A percentile compares a stretch with the other conserved stretches of the same genome.
These are phyloP conservation scores for Plumapathes pennacea DNA, from an alignment of 92 coral and sea anemone genomes.

Conservation along the genomic window DNA sequence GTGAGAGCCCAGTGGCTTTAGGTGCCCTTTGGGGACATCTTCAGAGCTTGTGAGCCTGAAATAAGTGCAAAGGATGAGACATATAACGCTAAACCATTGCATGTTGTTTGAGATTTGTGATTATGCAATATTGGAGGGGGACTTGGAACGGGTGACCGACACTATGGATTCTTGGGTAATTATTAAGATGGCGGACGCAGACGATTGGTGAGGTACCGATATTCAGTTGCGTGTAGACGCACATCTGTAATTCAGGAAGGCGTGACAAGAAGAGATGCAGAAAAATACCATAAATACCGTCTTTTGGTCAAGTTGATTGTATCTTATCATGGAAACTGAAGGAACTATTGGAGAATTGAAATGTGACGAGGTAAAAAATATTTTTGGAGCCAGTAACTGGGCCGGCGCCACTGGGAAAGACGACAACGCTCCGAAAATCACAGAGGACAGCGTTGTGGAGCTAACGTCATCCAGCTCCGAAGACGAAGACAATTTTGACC, in stretches of 20 bases:
- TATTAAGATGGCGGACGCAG: no score
- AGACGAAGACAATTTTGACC: conserved; percentile 37
- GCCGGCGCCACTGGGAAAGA: background rate
- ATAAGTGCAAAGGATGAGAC: conserved; percentile 1
- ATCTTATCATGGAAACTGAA: background rate
- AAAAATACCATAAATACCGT: no score
- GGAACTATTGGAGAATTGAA: conserved; percentile 9
- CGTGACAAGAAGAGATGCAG: no score
- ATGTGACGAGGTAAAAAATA: conserved; percentile 1
- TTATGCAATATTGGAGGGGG: no score
- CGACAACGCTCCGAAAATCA: background rate
- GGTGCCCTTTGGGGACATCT: conserved; percentile 62
- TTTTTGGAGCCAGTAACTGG: background rate
- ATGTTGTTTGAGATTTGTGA: no score
- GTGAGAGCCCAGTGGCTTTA: conserved; percentile 64
- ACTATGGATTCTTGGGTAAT: no score
- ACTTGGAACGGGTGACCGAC: no score
- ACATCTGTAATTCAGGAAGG: no score
- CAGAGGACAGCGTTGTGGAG: background rate
- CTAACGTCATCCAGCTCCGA: conserved; percentile 5
- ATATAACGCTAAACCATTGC: no score
- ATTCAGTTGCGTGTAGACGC: no score
- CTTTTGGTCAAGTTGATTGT: conserved; percentile 2
- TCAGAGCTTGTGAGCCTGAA: conserved; percentile 3
- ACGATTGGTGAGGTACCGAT: no score